phyloP scores from a whole-genome alignment of 2,797 vertebrate species.

The Bradypodion ventrale region DNA sequence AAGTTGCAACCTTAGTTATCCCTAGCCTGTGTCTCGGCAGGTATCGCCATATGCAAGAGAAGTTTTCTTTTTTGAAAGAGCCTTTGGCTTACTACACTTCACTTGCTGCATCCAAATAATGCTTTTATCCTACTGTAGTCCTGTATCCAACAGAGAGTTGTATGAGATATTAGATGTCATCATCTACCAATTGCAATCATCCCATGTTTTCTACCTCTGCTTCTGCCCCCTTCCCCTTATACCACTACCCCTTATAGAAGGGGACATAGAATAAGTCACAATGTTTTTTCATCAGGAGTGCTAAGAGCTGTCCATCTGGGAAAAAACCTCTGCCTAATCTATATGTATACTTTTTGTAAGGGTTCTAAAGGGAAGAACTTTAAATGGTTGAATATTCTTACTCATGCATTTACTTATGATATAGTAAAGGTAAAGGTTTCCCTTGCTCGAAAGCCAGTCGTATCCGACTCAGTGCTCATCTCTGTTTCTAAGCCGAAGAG shows the following conservation, averaged over 20 bases:
- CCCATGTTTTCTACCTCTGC: not conserved
- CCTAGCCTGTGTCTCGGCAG: not conserved
- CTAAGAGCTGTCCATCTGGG: not conserved
- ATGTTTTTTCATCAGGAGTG: not conserved
- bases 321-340: not conserved
- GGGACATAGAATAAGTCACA: not conserved
- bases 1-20: not conserved
- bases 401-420: not conserved
- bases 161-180: not conserved
- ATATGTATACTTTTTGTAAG: not conserved
- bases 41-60: not conserved
- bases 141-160: not conserved
- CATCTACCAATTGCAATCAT: not conserved
- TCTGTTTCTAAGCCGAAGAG: no score
- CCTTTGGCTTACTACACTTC: not conserved
- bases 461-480: no score
- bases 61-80: not conserved
- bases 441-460: no score
- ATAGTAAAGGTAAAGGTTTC: no score
- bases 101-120: not conserved
- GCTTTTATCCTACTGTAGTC: not conserved
- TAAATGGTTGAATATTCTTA: not conserved
- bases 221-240: no score
- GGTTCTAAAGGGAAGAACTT: not conserved
- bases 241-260: not conserved